phyloP scores from a whole-genome alignment of 2,888 invertebrate species.

The Synanthedon myopaeformis region DNA sequence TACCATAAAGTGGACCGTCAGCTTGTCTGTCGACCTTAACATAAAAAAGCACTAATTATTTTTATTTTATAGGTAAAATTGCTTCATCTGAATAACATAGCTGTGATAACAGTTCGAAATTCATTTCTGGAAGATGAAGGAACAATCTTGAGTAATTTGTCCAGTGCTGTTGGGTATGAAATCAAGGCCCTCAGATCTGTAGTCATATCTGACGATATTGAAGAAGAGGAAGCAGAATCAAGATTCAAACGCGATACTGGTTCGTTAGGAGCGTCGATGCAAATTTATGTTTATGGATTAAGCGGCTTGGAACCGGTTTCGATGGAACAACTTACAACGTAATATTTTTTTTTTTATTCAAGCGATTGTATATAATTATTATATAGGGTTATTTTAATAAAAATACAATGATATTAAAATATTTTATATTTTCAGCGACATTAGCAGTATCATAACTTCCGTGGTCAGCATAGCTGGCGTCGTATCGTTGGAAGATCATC shows the following conservation, averaged over 20 bases:
- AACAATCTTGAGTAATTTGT: conserved; percentile 31
- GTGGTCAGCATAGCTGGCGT: conserved; percentile 32
- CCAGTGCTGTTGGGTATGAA: conserved; percentile 39
- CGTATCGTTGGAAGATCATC: conserved; percentile 52
- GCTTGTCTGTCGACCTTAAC: too few species aligned
- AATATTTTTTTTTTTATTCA: conserved; percentile 13
- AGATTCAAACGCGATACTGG: conserved; percentile 21
- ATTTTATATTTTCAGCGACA: conserved; percentile 35
- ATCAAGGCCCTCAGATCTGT: conserved; percentile 47
- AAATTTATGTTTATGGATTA: conserved; percentile 50
- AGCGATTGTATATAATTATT: conserved; percentile 3
- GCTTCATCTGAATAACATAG: conserved; percentile 44
- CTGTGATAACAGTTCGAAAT: conserved; percentile 44
- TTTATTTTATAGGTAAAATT: conserved; percentile 43
- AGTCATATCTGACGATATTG: conserved; percentile 33
- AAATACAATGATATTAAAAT: neutral
- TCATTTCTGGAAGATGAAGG: conserved; percentile 49
- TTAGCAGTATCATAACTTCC: conserved; percentile 27
- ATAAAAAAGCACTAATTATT: too few species aligned
- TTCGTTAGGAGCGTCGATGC: conserved; percentile 28
- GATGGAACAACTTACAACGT: conserved; percentile 35
- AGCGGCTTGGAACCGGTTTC: conserved; percentile 35
- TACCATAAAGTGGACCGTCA: too few species aligned
- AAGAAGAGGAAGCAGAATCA: conserved; percentile 11
- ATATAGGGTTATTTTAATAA: neutral